phyloP scores from a whole-genome alignment of 1,140 invertebrate genomes.

The Papilio dardanus region DNA sequence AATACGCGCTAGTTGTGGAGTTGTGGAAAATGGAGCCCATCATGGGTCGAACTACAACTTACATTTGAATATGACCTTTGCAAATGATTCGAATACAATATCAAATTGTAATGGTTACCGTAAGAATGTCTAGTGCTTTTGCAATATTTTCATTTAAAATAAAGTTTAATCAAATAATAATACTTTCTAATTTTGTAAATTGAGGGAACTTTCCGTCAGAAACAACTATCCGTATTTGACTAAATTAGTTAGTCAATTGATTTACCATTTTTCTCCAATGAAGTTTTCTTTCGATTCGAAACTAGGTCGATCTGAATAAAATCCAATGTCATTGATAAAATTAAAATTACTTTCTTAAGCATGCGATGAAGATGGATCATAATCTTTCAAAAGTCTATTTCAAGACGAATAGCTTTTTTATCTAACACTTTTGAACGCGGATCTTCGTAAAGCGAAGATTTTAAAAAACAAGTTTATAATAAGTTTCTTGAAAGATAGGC shows the following conservation, averaged over 20 bases:
- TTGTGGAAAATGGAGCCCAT: no score
- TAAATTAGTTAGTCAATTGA: neutral
- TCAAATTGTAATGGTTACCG: no score
- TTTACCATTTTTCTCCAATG: neutral
- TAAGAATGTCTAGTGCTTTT: no score
- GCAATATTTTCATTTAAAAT: no score
- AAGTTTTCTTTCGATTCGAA: neutral
- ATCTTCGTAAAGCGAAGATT: neutral
- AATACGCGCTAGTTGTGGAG: no score
- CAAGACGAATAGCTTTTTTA: slow-evolving; percentile 6
- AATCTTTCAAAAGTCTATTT: slow-evolving; percentile 14
- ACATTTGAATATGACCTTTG: no score
- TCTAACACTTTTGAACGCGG: neutral
- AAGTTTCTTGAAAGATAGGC: neutral
- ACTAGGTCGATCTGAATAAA: neutral
- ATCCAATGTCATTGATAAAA: neutral
- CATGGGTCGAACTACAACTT: no score
- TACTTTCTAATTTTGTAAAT: neutral
- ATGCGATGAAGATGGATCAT: neutral
- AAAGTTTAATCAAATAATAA: no score
- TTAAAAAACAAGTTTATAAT: neutral
- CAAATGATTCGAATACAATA: no score
- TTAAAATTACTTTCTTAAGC: neutral
- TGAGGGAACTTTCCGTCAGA: no score
- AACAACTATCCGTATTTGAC: no score